Base-by-base conservation (phyloP, 2,113 vertebrate genomes). In the Thalassoma bifasciatum region DNA sequence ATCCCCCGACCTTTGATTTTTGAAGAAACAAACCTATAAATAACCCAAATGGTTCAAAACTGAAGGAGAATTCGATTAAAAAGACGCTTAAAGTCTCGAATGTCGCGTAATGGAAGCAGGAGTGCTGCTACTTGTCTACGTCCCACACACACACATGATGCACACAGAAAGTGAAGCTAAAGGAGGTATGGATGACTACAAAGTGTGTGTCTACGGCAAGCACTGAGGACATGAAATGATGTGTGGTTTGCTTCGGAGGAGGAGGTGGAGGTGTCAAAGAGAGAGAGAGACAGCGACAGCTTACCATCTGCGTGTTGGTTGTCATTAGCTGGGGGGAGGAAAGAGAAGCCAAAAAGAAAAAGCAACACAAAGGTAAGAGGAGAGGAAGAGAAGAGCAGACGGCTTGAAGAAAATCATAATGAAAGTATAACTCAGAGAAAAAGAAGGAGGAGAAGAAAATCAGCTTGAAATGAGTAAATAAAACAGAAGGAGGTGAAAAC, bases 231-330 rank as follows among this genome's bases (percentile, higher is more conserved):
- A 51, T 75, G 79, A 81, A 59, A 62, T 68, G 69, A 70, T 30
- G 30, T 30, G 30, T 30, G 30, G 3, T 30, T 30, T 6, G 6
- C 3, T 60, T 54, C 83, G 86, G 77, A 81, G 81, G 86, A 84
- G 79, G 76, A 82, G 81, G 81, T 42, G 66, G 79, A 75, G 66
- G 75, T 81, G 86, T 91, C 82, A 91, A 87, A 92, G 83, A 91
- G 89, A 93, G 68, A 86, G 11, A 47, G 82, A 91, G 89, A 93
- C 76, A 89, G 90, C 89, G 87, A 86, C 88, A 90, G 95, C 98
- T 99, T 99, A 99, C 98, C 98, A 97, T 96, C 91, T 98, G 95
- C 86, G 96, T 96, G 97, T 94, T 98, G 96, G 95, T 92, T 92
- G 96, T 96, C 97, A 97, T 95, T 95, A 97, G 95, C 98, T 99